These are phyloP conservation scores for Theretra japonica DNA, from an alignment of 2,888 invertebrate species.

Conservation along the genomic window DNA sequence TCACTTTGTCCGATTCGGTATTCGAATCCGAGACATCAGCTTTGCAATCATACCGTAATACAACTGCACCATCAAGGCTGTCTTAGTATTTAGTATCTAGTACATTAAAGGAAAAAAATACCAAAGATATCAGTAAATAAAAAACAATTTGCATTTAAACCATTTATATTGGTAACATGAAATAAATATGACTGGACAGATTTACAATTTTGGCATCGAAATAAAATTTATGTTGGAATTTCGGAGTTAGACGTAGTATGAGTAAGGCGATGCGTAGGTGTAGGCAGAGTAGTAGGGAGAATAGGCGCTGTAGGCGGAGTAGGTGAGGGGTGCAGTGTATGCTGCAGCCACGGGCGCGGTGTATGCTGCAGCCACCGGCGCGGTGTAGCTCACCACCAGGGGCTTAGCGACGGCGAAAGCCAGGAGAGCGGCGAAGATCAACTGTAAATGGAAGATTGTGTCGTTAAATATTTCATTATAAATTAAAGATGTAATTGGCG, in stretches of 20 bases:
- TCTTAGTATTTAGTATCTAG: no score
- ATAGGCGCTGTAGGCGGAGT: constrained; percentile 66
- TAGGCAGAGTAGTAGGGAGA: constrained; percentile 61
- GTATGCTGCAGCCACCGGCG: constrained; percentile 60
- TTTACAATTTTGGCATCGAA: constrained; percentile 20
- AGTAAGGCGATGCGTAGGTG: constrained; percentile 62
- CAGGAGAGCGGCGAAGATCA: constrained; percentile 83
- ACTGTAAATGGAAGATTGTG: constrained; percentile 57
- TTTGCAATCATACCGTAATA: no score
- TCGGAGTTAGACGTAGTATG: constrained; percentile 52
- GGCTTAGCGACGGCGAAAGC: constrained; percentile 66
- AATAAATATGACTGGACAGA: constrained; percentile 21
- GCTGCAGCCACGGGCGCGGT: constrained; percentile 60
- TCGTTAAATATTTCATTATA: neutral
- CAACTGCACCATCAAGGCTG: no score
- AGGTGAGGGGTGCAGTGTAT: constrained; percentile 62
- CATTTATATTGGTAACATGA: constrained; percentile 23
- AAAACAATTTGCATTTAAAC: neutral
- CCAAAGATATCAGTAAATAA: neutral
- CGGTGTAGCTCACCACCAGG: constrained; percentile 55
- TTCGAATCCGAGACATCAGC: no score
- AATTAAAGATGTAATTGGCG: no score
- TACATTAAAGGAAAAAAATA: neutral
- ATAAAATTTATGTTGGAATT: neutral
- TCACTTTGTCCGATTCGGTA: no score